phyloP scores from a whole-genome alignment of 2,113 vertebrate species.

The Calonectris borealis region DNA sequence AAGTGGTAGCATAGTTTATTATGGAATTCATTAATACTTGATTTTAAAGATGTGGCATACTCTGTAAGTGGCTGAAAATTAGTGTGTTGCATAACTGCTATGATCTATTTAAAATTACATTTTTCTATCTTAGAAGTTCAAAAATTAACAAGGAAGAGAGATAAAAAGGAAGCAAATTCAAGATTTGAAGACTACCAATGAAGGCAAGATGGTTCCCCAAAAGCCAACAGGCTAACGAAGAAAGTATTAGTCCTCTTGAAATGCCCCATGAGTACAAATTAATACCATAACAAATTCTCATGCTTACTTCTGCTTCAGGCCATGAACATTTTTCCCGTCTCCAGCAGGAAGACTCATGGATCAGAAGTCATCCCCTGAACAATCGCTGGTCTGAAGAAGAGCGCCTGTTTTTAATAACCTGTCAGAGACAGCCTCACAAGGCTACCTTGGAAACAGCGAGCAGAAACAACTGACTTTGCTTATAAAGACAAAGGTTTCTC shows the following conservation, averaged over 20 bases:
- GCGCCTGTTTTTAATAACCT: neutral
- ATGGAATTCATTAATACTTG: constrained; percentile 17
- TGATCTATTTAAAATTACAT: constrained; percentile 13
- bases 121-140: neutral
- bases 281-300: neutral
- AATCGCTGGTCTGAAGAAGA: neutral
- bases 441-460: neutral
- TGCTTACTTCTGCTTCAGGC: neutral
- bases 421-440: neutral
- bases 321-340: neutral
- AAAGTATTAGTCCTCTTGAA: neutral
- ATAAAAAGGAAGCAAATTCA: neutral
- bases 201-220: neutral
- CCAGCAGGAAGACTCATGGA: neutral
- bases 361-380: neutral
- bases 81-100: constrained; percentile 5
- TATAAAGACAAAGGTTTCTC: neutral
- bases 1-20: neutral
- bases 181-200: neutral
- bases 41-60: constrained; percentile 18
- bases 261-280: neutral
- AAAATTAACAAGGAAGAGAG: neutral
- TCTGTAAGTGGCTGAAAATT: constrained; percentile 7
- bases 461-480: neutral
- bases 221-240: neutral